Evolutionary conservation across 2,888 invertebrate species (phyloP), one percentile per base, ranked within the genome.

Genomic region (Hypolimnas misippus): DNA sequence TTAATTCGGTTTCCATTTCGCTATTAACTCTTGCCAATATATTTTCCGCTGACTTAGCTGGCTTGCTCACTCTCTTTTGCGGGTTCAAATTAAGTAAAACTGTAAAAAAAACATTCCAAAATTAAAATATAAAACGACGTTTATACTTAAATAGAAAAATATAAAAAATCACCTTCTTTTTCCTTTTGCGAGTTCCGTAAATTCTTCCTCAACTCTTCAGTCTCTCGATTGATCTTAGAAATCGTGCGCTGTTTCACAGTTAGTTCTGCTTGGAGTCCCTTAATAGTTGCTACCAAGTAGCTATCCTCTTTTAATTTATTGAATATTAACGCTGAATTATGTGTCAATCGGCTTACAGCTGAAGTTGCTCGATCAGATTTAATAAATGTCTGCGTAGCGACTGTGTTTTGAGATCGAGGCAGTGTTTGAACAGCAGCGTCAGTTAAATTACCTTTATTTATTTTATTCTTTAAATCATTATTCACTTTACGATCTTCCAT

Each of bases 251-350:
- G 96, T 81, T 96, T 96, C 33, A 94, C 93, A 3, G 94, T 93
- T 55, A 96, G 78, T 76, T 97, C 97, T 0, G 95, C 84, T 78
- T 96, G 95, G 76, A 97, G 86, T 2, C 96, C 96, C 65, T 96
- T 94, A 72, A 97, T 96, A 0, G 96, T 96, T 0, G 96, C 96
- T 21, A 96, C 83, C 51, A 97, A 89, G 86, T 97, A 96, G 33
- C 95, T 93, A 70, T 96, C 96, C 73, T 96, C 96, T 79, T 95
- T 96, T 5, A 92, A 78, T 66, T 93, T 92, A 57, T 87, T 88
- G 38, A 92, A 78, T 63, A 91, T 66, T n/a, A 91, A 71, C 0
- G 93, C 83, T 42, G 94, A 93, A 42, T 93, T 93, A 71, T 93
- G 93, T 0, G 93, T 89, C 51, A 93, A 72, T 69, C 93, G 89